These are phyloP conservation scores for Porites rus DNA, from an alignment of 92 coral and sea anemone genomes.

Conservation along the genomic window DNA sequence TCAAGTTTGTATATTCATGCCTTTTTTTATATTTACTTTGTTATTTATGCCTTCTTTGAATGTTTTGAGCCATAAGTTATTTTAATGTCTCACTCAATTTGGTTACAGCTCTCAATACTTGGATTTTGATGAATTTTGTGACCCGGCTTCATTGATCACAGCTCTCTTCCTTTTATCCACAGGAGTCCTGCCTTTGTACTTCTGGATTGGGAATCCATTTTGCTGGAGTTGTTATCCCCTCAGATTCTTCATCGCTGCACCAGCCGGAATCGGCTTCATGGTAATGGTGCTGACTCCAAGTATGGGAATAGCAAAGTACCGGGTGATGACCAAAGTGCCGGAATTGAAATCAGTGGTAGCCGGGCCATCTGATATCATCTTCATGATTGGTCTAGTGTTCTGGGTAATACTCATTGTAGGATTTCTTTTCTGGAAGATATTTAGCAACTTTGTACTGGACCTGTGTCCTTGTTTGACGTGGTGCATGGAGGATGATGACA, in stretches of 20 bases:
- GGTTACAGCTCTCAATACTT: too few species aligned
- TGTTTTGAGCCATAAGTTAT: too few species aligned
- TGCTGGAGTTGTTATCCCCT: conserved; percentile 91
- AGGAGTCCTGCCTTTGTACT: conserved; percentile 86
- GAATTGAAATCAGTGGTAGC: conserved; percentile 55
- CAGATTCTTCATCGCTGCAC: conserved; percentile 74
- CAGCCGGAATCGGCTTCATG: conserved; percentile 72
- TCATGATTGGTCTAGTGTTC: conserved; percentile 81
- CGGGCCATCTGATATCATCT: conserved; percentile 75
- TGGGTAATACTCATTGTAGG: conserved; percentile 68
- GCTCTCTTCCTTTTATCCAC: not conserved
- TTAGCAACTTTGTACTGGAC: conserved; percentile 73
- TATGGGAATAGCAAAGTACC: conserved; percentile 82
- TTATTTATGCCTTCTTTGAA: too few species aligned
- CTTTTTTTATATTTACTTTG: too few species aligned
- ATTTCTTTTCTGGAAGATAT: conserved; percentile 58
- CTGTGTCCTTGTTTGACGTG: conserved; percentile 84
- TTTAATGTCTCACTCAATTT: too few species aligned
- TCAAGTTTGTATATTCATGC: too few species aligned
- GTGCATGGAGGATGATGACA: conserved; percentile 71
- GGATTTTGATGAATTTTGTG: too few species aligned
- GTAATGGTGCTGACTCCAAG: conserved; percentile 77
- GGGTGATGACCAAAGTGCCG: conserved; percentile 74
- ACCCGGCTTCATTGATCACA: too few species aligned
- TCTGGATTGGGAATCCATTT: conserved; percentile 91